phyloP scores from a whole-genome alignment of 1,140 invertebrate species.

The Cheumatopsyche charites region DNA sequence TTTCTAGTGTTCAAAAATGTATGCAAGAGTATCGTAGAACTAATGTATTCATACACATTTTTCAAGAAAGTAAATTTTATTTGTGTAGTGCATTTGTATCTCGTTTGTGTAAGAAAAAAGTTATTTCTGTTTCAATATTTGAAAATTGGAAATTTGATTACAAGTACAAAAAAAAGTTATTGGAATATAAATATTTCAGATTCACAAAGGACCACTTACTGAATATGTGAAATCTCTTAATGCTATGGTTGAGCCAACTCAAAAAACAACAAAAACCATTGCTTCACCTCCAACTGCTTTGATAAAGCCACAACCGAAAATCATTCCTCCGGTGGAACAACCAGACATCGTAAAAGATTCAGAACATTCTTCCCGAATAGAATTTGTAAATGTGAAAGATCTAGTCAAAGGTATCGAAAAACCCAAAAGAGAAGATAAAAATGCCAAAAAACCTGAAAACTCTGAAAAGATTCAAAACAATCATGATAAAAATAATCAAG shows the following conservation, averaged over 20 bases:
- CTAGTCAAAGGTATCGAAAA: constrained; percentile 61
- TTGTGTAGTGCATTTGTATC: too few relatives aligned
- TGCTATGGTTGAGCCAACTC: constrained; percentile 56
- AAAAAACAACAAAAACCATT: constrained; percentile 51
- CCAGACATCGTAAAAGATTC: constrained; percentile 49
- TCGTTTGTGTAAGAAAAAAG: too few relatives aligned
- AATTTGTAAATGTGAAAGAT: constrained; percentile 62
- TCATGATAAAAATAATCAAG: constrained; percentile 49
- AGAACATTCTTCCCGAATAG: constrained; percentile 57
- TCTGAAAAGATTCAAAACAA: constrained; percentile 55
- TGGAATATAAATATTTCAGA: constrained; percentile 50
- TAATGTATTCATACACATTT: too few relatives aligned
- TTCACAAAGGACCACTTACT: constrained; percentile 57
- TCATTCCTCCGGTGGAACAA: constrained; percentile 49
- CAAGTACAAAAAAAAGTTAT: background rate
- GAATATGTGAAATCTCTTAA: constrained; percentile 56
- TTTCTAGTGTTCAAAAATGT: too few relatives aligned
- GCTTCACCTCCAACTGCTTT: constrained; percentile 50
- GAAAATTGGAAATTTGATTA: too few relatives aligned
- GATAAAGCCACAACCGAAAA: constrained; percentile 52
- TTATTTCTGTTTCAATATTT: too few relatives aligned
- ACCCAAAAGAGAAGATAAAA: constrained; percentile 52
- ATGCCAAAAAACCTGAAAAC: constrained; percentile 55
- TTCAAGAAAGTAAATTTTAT: too few relatives aligned
- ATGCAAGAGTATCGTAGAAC: too few relatives aligned